Conservation (phyloP, 1,140 invertebrate species). For the Anastrepha obliqua region DNA sequence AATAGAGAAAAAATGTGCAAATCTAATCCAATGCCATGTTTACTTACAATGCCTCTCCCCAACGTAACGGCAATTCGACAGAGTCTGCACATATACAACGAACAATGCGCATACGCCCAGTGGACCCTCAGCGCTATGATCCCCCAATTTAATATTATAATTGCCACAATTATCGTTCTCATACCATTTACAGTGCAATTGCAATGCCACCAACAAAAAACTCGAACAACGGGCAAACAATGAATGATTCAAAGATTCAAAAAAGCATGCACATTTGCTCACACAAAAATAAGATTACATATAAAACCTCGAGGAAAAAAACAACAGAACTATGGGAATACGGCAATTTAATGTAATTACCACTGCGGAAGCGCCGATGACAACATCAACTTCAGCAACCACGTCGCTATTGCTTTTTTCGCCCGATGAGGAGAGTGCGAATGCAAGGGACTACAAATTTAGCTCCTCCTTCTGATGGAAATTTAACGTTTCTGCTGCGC, state of each 20-base stretch:
- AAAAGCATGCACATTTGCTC: not conserved
- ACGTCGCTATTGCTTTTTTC: not conserved
- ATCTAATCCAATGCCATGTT: not conserved
- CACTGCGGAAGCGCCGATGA: constrained; percentile 21
- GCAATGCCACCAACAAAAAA: not conserved
- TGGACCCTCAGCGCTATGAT: constrained; percentile 65
- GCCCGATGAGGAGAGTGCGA: not conserved
- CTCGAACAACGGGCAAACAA: constrained; percentile 45
- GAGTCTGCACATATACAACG: not conserved
- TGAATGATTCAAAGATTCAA: not conserved
- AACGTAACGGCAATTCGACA: not conserved
- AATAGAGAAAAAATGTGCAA: not conserved
- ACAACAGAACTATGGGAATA: constrained; percentile 12
- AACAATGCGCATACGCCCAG: constrained; percentile 36
- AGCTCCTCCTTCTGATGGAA: not conserved
- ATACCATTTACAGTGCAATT: constrained; percentile 62
- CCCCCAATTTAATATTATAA: constrained; percentile 75
- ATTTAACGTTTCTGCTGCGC: not conserved
- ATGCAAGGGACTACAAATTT: not conserved
- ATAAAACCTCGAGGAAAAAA: not conserved
- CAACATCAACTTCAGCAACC: not conserved
- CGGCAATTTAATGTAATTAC: constrained; percentile 54
- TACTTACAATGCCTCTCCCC: not conserved
- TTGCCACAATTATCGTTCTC: constrained; percentile 75
- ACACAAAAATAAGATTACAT: not conserved